Conservation (phyloP, 2,797 vertebrate species). For the Xyrichtys novacula region DNA sequence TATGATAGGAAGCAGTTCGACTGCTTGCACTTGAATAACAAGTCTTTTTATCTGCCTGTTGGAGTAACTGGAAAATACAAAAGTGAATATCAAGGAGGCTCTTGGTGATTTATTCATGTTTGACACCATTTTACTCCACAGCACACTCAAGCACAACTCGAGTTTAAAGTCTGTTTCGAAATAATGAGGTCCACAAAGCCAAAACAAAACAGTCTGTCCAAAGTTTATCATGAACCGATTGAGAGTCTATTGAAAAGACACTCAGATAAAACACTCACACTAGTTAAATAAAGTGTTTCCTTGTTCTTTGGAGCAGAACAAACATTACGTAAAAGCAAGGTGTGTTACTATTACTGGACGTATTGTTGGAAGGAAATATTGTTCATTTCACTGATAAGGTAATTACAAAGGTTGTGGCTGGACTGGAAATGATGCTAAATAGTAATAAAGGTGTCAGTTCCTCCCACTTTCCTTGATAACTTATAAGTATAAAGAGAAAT, state of each 20-base stretch:
- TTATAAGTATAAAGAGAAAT: conserved; percentile 32
- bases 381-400: conserved; percentile 37
- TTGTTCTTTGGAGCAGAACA: background rate
- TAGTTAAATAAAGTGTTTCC: background rate
- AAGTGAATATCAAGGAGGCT: too few species aligned
- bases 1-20: too few species aligned
- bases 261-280: background rate
- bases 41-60: too few species aligned
- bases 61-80: too few species aligned
- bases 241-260: conserved; percentile 9
- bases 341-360: background rate
- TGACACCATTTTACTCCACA: too few species aligned
- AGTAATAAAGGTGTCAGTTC: conserved; percentile 26
- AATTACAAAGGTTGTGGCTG: conserved; percentile 27
- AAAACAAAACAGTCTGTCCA: too few species aligned
- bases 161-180: too few species aligned
- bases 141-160: too few species aligned
- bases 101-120: too few species aligned
- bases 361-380: background rate
- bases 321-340: conserved; percentile 18
- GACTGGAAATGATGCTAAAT: conserved; percentile 35
- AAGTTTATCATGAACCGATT: too few species aligned
- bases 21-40: too few species aligned
- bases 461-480: conserved; percentile 24
- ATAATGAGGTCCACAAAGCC: too few species aligned